Percentiles rank a stretch among this genome's conserved stretches.
These are phyloP conservation scores for Salminus brasiliensis DNA, from an alignment of 2,113 vertebrate species.

Conservation along the genomic window DNA sequence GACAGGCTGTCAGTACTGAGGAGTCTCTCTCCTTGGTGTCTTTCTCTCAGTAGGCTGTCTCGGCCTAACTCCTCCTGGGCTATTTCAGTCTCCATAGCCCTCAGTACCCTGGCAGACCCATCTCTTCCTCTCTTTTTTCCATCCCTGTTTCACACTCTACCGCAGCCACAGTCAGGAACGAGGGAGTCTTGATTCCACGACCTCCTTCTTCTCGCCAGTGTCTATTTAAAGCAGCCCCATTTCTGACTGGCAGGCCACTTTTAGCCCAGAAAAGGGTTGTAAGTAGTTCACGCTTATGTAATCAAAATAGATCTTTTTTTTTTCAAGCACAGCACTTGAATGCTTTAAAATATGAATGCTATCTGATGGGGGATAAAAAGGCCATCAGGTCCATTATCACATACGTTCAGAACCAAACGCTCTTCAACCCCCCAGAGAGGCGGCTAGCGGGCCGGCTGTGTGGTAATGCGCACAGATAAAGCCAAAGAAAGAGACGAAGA, in stretches of 20 bases:
- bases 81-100: slow-evolving; percentile 7
- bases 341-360: slow-evolving; percentile 28
- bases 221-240: slow-evolving; percentile 54
- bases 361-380: slow-evolving; percentile 37
- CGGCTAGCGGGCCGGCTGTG: neutral
- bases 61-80: neutral
- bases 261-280: slow-evolving; percentile 44
- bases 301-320: slow-evolving; percentile 48
- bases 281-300: slow-evolving; percentile 48
- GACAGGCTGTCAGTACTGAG: slow-evolving; percentile 40
- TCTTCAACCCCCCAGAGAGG: neutral
- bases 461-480: slow-evolving; percentile 7
- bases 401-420: slow-evolving; percentile 8
- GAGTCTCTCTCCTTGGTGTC: slow-evolving; percentile 33
- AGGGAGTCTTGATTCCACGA: slow-evolving; percentile 18
- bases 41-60: neutral
- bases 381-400: slow-evolving; percentile 3
- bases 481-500: neutral
- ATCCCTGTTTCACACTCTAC: slow-evolving; percentile 4
- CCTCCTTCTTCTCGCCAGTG: slow-evolving; percentile 36
- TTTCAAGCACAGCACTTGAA: neutral
- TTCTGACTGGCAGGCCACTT: slow-evolving; percentile 38
- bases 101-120: neutral
- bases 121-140: slow-evolving; percentile 21
- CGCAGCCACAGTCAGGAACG: slow-evolving; percentile 3